Base-by-base conservation (phyloP, 2,888 invertebrate genomes). In the Monoplex corrugatus region DNA sequence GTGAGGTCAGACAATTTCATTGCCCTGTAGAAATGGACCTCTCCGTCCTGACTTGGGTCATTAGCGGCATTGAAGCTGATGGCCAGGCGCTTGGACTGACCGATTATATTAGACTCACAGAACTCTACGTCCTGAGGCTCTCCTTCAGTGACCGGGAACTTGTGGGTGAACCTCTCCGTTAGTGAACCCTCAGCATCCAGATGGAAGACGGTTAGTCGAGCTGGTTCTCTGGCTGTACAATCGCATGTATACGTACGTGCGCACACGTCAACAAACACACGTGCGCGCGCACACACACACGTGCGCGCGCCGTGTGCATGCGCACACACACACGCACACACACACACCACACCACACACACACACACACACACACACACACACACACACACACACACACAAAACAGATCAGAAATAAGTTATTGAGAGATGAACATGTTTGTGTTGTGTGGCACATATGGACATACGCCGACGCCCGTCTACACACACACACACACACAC, bases 41-140 rank as follows among this genome's bases (percentile, higher is more conserved):
- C n/a, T 40, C 89, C 86, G 78, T 80, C 80, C 1, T 50, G 57
- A 19, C 86, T 80, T 13, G 57, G 57, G 44, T 38, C 35, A 2
- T 35, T 28, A 0, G 89, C 86, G 68, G 78, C 63, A 5, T 57
- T 19, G 86, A 75, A 89, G 23, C 86, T 80, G 80, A 89, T 89
- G 28, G 89, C 89, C 19, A 89, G 57, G 28, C 89, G 78, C 5
- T 78, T 40, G 43, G 72, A 43, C 1, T 50, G 40, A 3, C 86
- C 89, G 32, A 44, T 13, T 38, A 8, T 38, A 10, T 19, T 10
- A 2, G 89, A 82, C 5, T 82, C 40, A 68, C 89, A 89, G 86
- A 89, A 78, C 86, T 89, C 89, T 28, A 89, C 44, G 86, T 89
- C 85, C 43, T 86, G 80, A 6, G 89, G 89, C 28, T 75, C 45